phyloP scores from a whole-genome alignment of 2,113 vertebrate genomes.

The Poeciliopsis prolifica region DNA sequence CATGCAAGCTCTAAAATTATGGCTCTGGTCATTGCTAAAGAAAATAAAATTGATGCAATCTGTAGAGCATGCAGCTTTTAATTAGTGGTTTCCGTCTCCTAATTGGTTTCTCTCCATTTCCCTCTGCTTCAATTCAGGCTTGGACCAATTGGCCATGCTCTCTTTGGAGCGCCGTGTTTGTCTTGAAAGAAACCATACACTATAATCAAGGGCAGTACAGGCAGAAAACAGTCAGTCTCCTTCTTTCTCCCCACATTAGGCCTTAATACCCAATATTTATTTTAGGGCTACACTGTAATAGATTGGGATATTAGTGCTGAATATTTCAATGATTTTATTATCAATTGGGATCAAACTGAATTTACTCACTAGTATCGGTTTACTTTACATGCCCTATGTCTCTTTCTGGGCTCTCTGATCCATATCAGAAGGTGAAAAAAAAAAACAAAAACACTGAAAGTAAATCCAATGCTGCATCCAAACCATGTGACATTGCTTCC shows the following conservation, averaged over 20 bases:
- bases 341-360: too few relatives aligned
- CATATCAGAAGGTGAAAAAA: too few relatives aligned
- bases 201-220: conserved; percentile 68
- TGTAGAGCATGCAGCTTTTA: conserved; percentile 80
- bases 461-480: too few relatives aligned
- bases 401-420: too few relatives aligned
- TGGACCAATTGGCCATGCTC: conserved; percentile 69
- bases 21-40: conserved; percentile 68
- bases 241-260: conserved; percentile 36
- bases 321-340: too few relatives aligned
- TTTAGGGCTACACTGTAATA: too few relatives aligned
- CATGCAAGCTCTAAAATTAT: conserved; percentile 69
- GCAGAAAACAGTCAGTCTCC: conserved; percentile 36
- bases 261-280: background rate
- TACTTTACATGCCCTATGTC: too few relatives aligned
- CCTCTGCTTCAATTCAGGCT: conserved; percentile 61
- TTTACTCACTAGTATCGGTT: too few relatives aligned
- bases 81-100: conserved; percentile 83
- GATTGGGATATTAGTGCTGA: too few relatives aligned
- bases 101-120: conserved; percentile 74
- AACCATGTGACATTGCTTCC: too few relatives aligned
- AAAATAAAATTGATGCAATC: conserved; percentile 83
- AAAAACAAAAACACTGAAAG: too few relatives aligned
- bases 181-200: conserved; percentile 75
- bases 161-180: conserved; percentile 77